Evolutionary conservation across 2,888 invertebrate species (phyloP), one percentile per base, ranked within the genome.

Genomic region (Cantharis flavilabris): DNA sequence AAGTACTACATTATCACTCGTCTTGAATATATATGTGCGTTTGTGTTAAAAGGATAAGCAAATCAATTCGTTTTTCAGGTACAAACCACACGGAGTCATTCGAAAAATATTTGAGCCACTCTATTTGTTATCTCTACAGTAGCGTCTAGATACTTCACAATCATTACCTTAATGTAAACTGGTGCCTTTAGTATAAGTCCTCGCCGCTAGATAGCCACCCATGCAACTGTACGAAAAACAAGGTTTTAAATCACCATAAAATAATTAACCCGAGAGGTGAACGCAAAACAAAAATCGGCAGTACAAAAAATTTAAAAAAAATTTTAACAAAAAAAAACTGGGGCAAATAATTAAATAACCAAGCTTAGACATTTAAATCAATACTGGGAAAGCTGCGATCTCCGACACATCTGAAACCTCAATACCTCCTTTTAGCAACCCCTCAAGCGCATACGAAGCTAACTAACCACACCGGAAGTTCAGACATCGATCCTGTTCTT

Each of bases 191-290:
- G 86, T 87, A 83, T 80, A 79, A 77, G 79, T 80, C 77, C 80
- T 76, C 78, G 83, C 86, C 86, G 86, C 82, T 83, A 87, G 88
- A 87, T 87, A 86, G 84, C 88, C 88, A 88, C 88, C 87, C 87
- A 77, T 49, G n/a, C 9, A 13, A 33, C n/a, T n/a, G n/a, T n/a
- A 49, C 49, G 49, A n/a, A 67, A 26, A 67, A 20, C 64, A 64
- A 64, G 65, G n/a, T 26, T 20, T 67, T 23, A 23, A 20, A 20
- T 67, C 26, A n/a, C 65, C 65, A 65, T 30, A 0, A 2, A n/a
- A 67, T 23, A 67, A 67, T 67, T n/a, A 9, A n/a, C 65, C n/a
- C n/a, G 4, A 7, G 49, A n/a, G 49, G 49, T n/a, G 49, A 33
- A 49, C n/a, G 49, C 49, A 9, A 49, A 49, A n/a, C n/a, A 9